Evolutionary conservation across 2,888 invertebrate species (phyloP).

Genomic region (Chrysolina haemoptera): DNA sequence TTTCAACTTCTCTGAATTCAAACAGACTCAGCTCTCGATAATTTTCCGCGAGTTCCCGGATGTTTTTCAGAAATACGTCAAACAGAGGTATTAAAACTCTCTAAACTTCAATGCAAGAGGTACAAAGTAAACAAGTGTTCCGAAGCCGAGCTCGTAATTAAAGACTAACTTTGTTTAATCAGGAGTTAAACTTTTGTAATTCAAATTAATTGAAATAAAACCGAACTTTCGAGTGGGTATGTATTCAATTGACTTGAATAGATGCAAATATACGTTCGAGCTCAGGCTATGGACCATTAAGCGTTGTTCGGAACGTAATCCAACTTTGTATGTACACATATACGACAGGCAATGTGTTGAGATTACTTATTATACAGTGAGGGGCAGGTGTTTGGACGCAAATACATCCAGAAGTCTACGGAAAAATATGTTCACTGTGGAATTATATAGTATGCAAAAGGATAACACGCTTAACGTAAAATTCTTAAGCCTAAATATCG

Average conservation of each 20-base stretch:
- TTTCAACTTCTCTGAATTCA: neutral
- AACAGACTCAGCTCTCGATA: neutral
- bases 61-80: slow-evolving; percentile 29
- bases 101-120: slow-evolving; percentile 42
- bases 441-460: too few species aligned
- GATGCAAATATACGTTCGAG: slow-evolving; percentile 21
- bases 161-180: slow-evolving; percentile 59
- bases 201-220: slow-evolving; percentile 58
- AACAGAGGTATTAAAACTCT: slow-evolving; percentile 43
- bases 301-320: slow-evolving; percentile 8
- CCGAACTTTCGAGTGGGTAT: slow-evolving; percentile 47
- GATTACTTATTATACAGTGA: too few species aligned
- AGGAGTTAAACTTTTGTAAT: slow-evolving; percentile 58
- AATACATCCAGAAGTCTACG: too few species aligned
- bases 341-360: neutral
- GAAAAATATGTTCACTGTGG: too few species aligned
- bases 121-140: slow-evolving; percentile 57
- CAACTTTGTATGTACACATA: neutral
- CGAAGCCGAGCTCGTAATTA: slow-evolving; percentile 56
- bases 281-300: neutral
- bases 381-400: too few species aligned
- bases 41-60: slow-evolving; percentile 22
- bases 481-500: too few species aligned
- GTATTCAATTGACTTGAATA: slow-evolving; percentile 47
- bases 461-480: too few species aligned